Evolutionary conservation across 2,113 vertebrate species (phyloP), one percentile per base, ranked within the genome.

Genomic region (Xenopus laevis): DNA sequence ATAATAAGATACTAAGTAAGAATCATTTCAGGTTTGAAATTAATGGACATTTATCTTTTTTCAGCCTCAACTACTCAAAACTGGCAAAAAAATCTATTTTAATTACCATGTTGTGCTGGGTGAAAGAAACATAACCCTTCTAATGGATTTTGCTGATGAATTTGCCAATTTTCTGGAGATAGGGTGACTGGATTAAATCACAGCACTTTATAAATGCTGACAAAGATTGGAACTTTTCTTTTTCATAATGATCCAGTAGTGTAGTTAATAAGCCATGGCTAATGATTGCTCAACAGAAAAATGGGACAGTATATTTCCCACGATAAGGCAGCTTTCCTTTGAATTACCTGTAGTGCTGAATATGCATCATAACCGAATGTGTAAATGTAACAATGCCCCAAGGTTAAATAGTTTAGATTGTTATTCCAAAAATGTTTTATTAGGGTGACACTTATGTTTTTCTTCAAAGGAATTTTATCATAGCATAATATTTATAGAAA

Each of bases 231-330:
- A 76, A 76, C 45, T 63, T 76, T 76, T 76, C 62, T 69, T 69
- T 76, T 76, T 76, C 60, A 69, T 69, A 76, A 76, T 76, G 65
- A 69, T 69, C 66, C 63, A 47, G 73, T 76, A 76, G 69, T 76
- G 58, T 76, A 76, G 73, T 68, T 76, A 76, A 76, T 76, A 63
- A 61, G 47, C 66, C 73, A 69, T 69, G 57, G 52, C 73, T 69
- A 76, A 76, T 76, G 73, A 63, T 76, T 17, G 66, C 66, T 63
- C 58, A 68, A 69, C 68, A 60, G 12, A 59, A 75, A 75, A 40
- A 40, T 40, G 33, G 60, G 58, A 45, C 57, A 75, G 52, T 68
- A 21, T 75, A 68, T 68, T 75, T 75, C 50, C 55, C 66, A 50
- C 50, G 53, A 40, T 61, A 61, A 60, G 15, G 40, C 18, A 10